Conservation (phyloP, 2,113 vertebrate genomes). For the Crypturellus undulatus region DNA sequence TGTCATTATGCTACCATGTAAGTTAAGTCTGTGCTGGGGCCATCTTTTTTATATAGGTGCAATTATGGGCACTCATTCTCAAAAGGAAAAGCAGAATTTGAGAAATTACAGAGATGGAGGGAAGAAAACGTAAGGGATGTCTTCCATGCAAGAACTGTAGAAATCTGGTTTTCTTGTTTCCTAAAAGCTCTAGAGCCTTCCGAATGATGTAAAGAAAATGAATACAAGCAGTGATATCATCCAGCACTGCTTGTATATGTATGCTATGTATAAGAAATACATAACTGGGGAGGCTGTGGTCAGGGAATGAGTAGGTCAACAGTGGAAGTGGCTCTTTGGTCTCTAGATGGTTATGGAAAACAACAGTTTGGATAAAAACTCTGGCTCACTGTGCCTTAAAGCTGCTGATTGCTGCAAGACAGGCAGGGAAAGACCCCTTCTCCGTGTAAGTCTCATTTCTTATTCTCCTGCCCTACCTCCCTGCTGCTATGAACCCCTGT, state of each 20-base stretch:
- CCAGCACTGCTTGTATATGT: background rate
- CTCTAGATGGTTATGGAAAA: background rate
- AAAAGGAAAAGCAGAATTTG: background rate
- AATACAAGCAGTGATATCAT: background rate
- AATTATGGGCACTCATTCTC: background rate
- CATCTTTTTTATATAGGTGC: background rate
- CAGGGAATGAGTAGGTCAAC: background rate
- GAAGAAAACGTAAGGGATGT: background rate
- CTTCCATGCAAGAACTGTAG: background rate
- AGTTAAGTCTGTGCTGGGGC: background rate
- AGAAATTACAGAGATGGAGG: background rate
- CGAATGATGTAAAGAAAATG: background rate
- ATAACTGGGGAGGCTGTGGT: background rate
- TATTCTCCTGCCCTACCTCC: background rate
- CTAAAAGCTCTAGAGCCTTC: background rate
- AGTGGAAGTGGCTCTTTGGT: background rate
- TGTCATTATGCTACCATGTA: background rate
- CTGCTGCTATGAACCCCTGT: too few relatives aligned
- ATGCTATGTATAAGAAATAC: background rate
- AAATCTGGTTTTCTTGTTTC: background rate
- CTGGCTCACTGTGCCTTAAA: background rate
- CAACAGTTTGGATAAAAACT: fast-evolving
- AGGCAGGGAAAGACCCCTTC: fast-evolving
- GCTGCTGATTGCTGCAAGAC: background rate
- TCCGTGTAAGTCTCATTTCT: background rate